phyloP scores from a whole-genome alignment of 1,140 invertebrate genomes.

The honey bee (Apis mellifera) region Amel_HAv3.1 CM009931.2:15839501-15840000 shows the following conservation, averaged over 20 bases:
- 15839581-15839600: conserved; percentile 14
- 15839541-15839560: conserved; percentile 36
- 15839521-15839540: neutral
- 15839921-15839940: too few relatives aligned
- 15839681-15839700: neutral
- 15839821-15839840: neutral
- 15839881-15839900: too few relatives aligned
- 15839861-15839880: too few relatives aligned
- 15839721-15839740: neutral
- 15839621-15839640: neutral
- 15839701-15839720: neutral
- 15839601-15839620: neutral
- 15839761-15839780: neutral
- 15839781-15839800: neutral
- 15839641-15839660: neutral
- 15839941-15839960: too few relatives aligned
- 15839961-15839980: too few relatives aligned
- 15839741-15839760: neutral
- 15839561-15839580: conserved; percentile 4
- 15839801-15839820: too few relatives aligned
- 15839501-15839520: neutral
- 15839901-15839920: too few relatives aligned
- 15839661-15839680: neutral
- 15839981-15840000: too few relatives aligned
- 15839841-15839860: too few relatives aligned